These are phyloP conservation scores for Doryteuthis pealeii DNA, from an alignment of 1,140 invertebrate species.

Conservation along the genomic window DNA sequence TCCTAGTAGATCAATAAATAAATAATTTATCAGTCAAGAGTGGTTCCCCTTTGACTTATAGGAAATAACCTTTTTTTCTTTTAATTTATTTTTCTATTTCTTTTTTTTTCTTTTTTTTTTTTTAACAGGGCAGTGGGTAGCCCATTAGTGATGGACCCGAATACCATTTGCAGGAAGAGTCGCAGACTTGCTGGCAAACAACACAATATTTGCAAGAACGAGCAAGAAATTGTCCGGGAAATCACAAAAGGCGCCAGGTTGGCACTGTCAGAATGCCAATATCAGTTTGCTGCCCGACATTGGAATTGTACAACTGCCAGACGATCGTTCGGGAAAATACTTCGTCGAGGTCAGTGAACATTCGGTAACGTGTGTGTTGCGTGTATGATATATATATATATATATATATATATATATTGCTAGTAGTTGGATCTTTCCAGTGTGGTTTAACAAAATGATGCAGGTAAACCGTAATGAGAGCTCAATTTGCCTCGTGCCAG, in stretches of 20 bases:
- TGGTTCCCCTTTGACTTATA: too few relatives aligned
- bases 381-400: too few relatives aligned
- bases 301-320: constrained; percentile 59
- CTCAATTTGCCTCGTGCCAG: too few relatives aligned
- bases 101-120: constrained; percentile 11
- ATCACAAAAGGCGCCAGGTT: constrained; percentile 55
- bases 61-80: too few relatives aligned
- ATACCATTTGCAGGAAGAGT: constrained; percentile 81
- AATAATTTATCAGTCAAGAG: too few relatives aligned
- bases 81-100: too few relatives aligned
- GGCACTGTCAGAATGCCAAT: constrained; percentile 57
- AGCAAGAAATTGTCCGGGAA: constrained; percentile 57
- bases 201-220: constrained; percentile 63
- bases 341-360: constrained; percentile 58
- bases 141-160: constrained; percentile 84
- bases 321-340: constrained; percentile 66
- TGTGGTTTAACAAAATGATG: too few relatives aligned
- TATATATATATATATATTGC: too few relatives aligned
- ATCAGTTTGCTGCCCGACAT: constrained; percentile 51
- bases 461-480: too few relatives aligned
- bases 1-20: too few relatives aligned
- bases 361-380: too few relatives aligned
- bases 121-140: constrained; percentile 64
- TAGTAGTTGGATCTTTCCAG: too few relatives aligned
- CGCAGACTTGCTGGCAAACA: constrained; percentile 71